These are phyloP conservation scores for Monochamus saltuarius DNA, from an alignment of 1,140 invertebrate species.

Conservation along the genomic window DNA sequence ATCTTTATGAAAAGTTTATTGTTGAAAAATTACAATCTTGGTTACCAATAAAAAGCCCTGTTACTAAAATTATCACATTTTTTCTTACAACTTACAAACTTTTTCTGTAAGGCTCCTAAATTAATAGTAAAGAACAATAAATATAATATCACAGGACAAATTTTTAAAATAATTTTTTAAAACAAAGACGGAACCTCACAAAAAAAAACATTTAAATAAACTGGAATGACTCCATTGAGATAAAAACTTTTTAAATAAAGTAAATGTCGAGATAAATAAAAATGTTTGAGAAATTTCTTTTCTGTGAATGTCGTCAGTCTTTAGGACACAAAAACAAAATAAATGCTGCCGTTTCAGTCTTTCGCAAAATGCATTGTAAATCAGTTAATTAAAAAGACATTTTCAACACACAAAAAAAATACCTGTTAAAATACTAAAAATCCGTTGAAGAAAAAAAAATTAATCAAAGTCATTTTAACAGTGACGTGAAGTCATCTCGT, in stretches of 20 bases:
- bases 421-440: not conserved
- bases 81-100: conserved; percentile 4
- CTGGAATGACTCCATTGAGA: not conserved
- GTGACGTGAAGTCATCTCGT: not conserved
- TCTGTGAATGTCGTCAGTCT: not conserved
- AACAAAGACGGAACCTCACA: not conserved
- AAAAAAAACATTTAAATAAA: not conserved
- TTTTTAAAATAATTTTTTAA: not conserved
- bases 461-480: not conserved
- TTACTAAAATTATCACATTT: conserved; percentile 4
- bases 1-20: not conserved
- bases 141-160: conserved; percentile 5
- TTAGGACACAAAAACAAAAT: not conserved
- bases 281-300: not conserved
- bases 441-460: not conserved
- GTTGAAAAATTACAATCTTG: conserved; percentile 7
- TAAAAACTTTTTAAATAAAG: not conserved
- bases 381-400: not conserved
- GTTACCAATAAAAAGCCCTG: not conserved
- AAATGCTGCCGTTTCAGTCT: not conserved
- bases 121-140: not conserved
- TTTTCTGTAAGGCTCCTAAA: conserved; percentile 1
- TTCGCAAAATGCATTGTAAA: not conserved
- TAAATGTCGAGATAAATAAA: not conserved
- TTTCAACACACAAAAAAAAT: not conserved